These are phyloP conservation scores for Dryobates pubescens DNA, from an alignment of 2,797 vertebrate species.

Conservation along the genomic window DNA sequence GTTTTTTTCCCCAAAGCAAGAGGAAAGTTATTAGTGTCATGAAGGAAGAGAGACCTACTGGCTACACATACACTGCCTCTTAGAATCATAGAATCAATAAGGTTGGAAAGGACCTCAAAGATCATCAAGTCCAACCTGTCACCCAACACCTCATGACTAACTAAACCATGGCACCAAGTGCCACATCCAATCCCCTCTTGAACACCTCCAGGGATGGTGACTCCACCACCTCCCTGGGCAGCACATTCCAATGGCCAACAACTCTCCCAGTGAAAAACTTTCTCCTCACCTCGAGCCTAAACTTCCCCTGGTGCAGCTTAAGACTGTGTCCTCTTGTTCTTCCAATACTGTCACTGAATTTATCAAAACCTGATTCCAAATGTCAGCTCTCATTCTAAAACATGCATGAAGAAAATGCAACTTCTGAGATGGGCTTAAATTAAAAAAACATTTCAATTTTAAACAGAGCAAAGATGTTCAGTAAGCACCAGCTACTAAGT, in stretches of 20 bases:
- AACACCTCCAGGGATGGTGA: too few species aligned
- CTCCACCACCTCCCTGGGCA: too few species aligned
- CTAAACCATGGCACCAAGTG: too few species aligned
- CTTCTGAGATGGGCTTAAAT: not conserved
- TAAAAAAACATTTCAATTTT: not conserved
- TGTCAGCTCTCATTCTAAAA: not conserved
- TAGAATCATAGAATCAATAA: too few species aligned
- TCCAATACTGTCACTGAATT: not conserved
- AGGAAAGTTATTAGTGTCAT: not conserved
- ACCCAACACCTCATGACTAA: too few species aligned
- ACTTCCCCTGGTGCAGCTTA: too few species aligned
- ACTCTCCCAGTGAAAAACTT: too few species aligned
- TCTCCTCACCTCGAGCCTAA: too few species aligned
- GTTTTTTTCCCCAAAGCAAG: not conserved
- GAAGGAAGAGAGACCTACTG: not conserved
- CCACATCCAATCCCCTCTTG: too few species aligned
- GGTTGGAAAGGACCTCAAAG: too few species aligned
- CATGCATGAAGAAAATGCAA: not conserved
- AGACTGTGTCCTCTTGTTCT: not conserved
- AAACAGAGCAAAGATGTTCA: not conserved
- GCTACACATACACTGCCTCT: not conserved
- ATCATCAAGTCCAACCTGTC: too few species aligned
- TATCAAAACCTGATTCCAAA: not conserved
- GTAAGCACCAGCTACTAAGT: slow-evolving; percentile 24
- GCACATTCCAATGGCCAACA: too few species aligned